phyloP scores from a whole-genome alignment of 2,797 vertebrate genomes.

The Acrossocheilus wenchowensis region DNA sequence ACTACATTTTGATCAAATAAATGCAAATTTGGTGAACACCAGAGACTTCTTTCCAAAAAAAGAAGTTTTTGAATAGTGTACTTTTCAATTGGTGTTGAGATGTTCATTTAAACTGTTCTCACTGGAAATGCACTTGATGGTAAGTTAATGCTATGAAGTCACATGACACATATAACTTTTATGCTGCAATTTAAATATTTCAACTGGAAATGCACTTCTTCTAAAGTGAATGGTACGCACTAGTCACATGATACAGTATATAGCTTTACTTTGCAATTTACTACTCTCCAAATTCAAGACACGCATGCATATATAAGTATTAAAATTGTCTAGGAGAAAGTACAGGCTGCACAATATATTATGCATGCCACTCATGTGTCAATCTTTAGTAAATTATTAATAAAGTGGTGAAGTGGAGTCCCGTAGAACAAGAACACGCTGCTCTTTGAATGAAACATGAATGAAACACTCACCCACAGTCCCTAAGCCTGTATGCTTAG shows the following conservation, averaged over 20 bases:
- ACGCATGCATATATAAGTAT: neutral
- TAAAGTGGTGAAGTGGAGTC: neutral
- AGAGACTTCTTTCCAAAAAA: too few species aligned
- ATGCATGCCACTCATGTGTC: neutral
- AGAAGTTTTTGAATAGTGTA: neutral
- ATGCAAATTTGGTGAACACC: too few species aligned
- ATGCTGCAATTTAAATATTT: neutral
- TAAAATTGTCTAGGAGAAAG: neutral
- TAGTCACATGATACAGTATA: neutral
- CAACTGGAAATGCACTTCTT: neutral
- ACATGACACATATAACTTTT: neutral
- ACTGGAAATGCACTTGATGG: neutral
- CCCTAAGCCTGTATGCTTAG: neutral
- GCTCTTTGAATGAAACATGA: neutral
- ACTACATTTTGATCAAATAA: too few species aligned
- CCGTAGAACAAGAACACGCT: neutral
- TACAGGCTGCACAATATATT: neutral
- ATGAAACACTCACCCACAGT: constrained; percentile 52
- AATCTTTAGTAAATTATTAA: neutral
- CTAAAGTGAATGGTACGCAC: neutral
- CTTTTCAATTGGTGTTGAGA: neutral
- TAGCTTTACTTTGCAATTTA: neutral
- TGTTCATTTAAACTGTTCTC: neutral
- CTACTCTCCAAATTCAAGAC: neutral
- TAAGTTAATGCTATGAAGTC: neutral